These are phyloP conservation scores for Clusia tigrina DNA, from an alignment of 2,888 invertebrate genomes.

Conservation along the genomic window DNA sequence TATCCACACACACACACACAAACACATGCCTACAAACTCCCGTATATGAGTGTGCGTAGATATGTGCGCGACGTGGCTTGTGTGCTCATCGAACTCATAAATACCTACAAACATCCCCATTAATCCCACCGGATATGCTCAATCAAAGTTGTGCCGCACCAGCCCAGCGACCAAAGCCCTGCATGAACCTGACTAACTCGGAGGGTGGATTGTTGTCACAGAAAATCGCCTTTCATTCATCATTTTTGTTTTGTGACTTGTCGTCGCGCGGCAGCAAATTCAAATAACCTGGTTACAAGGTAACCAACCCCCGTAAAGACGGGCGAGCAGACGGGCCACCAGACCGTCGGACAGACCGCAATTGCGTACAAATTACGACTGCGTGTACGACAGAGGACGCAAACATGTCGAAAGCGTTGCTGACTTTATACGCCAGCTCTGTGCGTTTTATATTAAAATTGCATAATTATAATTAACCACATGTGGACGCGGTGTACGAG, in stretches of 20 bases:
- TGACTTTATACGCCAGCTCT: constrained; percentile 20
- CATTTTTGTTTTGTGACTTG: constrained; percentile 57
- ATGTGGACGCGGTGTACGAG: too few species aligned
- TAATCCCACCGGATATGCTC: constrained; percentile 63
- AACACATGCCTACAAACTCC: constrained; percentile 14
- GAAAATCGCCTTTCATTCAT: constrained; percentile 58
- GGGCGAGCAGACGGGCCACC: not conserved
- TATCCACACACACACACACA: constrained; percentile 15
- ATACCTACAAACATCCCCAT: constrained; percentile 46
- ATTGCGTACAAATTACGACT: constrained; percentile 34
- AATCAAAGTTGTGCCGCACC: constrained; percentile 50
- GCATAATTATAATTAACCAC: constrained; percentile 62
- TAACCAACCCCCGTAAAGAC: constrained; percentile 37
- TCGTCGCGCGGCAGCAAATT: constrained; percentile 37
- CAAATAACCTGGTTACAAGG: constrained; percentile 40
- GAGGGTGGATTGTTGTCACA: constrained; percentile 46
- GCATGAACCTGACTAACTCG: constrained; percentile 2
- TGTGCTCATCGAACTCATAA: constrained; percentile 17
- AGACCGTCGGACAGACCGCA: constrained; percentile 12
- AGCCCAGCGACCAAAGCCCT: not conserved
- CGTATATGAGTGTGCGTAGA: constrained; percentile 15
- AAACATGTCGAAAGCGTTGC: constrained; percentile 27
- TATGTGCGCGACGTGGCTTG: not conserved
- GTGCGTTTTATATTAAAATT: not conserved
- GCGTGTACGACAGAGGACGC: too few species aligned